Conservation (phyloP, 2,888 invertebrate genomes). For the Romanomermis culicivorax region DNA sequence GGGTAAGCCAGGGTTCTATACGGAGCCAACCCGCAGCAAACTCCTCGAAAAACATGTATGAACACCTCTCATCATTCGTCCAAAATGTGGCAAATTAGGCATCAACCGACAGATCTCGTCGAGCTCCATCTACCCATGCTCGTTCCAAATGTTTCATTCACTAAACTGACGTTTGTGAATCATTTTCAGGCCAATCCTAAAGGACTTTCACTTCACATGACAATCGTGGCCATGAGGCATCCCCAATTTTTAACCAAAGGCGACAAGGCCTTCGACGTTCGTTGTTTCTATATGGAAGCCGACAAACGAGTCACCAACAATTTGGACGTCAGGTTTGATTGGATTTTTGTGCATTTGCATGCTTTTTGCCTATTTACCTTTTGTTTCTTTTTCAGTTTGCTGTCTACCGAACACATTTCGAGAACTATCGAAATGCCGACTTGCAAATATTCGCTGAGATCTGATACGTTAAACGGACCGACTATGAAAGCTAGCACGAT, state of each 20-base stretch:
- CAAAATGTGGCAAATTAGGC: too few relatives aligned
- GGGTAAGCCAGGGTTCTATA: too few relatives aligned
- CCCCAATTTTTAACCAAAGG: constrained; percentile 8
- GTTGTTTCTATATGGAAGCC: constrained; percentile 9
- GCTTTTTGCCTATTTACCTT: neutral
- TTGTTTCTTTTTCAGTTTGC: constrained; percentile 1
- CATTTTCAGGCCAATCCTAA: neutral
- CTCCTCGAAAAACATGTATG: too few relatives aligned
- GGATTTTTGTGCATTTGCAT: too few relatives aligned
- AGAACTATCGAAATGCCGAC: constrained; percentile 6
- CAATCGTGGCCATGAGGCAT: neutral
- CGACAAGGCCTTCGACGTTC: constrained; percentile 6
- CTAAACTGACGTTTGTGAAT: too few relatives aligned
- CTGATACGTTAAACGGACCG: constrained; percentile 1
- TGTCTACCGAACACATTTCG: constrained; percentile 4
- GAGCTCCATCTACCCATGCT: too few relatives aligned
- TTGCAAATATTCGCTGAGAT: constrained; percentile 5
- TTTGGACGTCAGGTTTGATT: constrained; percentile 7
- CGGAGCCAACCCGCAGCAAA: too few relatives aligned
- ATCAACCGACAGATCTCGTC: too few relatives aligned
- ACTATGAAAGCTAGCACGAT: neutral
- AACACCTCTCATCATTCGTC: too few relatives aligned
- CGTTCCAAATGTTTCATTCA: too few relatives aligned
- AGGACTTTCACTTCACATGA: neutral
- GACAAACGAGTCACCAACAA: constrained; percentile 8